Base-by-base conservation (phyloP, 2,113 vertebrate species). In the Pygathrix nemaeus region DNA sequence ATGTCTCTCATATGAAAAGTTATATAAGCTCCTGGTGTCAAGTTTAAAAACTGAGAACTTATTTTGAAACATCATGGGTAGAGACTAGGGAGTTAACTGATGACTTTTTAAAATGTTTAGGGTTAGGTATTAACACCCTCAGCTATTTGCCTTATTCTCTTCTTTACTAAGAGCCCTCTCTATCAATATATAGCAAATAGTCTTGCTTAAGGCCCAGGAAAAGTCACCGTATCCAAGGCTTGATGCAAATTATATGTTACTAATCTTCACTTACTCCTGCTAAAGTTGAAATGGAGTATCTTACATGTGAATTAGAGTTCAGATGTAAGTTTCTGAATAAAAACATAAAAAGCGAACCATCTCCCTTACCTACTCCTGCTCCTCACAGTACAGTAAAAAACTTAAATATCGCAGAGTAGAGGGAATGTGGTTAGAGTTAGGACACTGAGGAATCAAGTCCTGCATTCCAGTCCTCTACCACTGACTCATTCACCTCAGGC, bases 11-110 rank as follows among this genome's bases (percentile, higher is more conserved):
- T 23, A 32, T 43, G 17, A 68, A 6, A 92, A 82, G 52, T 84
- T 81, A 52, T 79, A 72, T 21, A 40, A 96, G 13, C 25, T 59
- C 68, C 55, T 93, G 70, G 38, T 45, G 88, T 5, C 40, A 80
- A 93, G 61, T 73, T 97, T 93, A 68, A 93, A 87, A 93, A 75
- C n/a, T 38, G 50, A 80, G 55, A 83, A 93, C 21, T 89, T 80
- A 61, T 52, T 92, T 84, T 90, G 55, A 92, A 96, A 84, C 21
- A 64, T 75, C 75, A 70, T 76, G 48, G 25, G 25, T 93, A 93
- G n/a, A 97, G 38, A 59, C 32, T 32, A 52, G 40, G 21, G 48
- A 40, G 38, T 76, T 75, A 83, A 73, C 83, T 45, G 3, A 75
- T 82, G 45, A 21, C 5, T n/a, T 61, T 10, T 66, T 75, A 66